Base-by-base conservation (phyloP, 2,113 vertebrate species). In the Chunga burmeisteri region DNA sequence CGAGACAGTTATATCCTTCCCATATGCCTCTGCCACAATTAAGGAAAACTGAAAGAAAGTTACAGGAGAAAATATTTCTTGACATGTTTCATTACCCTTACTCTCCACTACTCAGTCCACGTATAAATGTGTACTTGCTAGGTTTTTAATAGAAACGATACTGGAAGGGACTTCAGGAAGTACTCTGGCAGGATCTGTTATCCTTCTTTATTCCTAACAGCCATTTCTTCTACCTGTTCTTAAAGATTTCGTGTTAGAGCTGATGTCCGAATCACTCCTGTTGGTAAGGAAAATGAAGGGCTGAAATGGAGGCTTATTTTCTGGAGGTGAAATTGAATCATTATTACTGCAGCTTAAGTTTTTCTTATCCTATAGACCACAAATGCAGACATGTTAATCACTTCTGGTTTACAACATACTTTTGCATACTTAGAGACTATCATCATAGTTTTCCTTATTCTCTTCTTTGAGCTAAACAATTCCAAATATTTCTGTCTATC, bases 61-160 rank as follows among this genome's bases (percentile, higher is more conserved):
- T 34, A 4, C 2, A 14, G 19, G 7, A 47, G 26, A 25, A 20
- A 10, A 2, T 1, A 20, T 42, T 82, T 71, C 5, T 46, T 12
- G 9, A 29, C 0, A 1, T 5, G 9, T n/a, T 68, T 55, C 2
- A 7, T 13, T 81, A 49, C 11, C 3, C 4, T 77, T 65, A 21
- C 17, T 63, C 32, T n/a, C 13, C 32, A 7, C 20, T 14, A 75
- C 25, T 84, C 2, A 2, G 19, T 34, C 26, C 0, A 0, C 44
- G 21, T 61, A 10, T 36, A 53, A 49, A 30, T 30, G 21, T 27
- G 4, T 40, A 26, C 5, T 26, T 89, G 15, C 16, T 86, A 29
- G 19, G 11, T 16, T 84, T 47, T 53, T 46, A 63, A 29, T 26
- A 58, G 38, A 55, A 46, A 16, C 16, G 59, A 7, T 25, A 36